phyloP scores from a whole-genome alignment of 2,888 invertebrate species.

The Augiades crinisus region DNA sequence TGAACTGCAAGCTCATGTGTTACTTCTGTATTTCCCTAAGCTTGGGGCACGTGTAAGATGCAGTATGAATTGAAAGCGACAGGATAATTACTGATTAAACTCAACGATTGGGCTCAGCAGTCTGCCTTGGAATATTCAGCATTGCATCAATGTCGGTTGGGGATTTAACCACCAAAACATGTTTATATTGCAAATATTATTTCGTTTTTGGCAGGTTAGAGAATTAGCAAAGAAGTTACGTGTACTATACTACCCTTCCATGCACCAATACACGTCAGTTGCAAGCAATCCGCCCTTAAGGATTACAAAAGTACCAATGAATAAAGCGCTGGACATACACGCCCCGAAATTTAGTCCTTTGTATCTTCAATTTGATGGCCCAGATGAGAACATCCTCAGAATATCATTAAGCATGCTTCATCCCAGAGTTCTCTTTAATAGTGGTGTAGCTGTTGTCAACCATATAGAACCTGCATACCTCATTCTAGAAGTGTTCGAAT shows the following conservation, averaged over 20 bases:
- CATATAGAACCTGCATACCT: constrained; percentile 58
- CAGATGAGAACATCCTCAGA: constrained; percentile 48
- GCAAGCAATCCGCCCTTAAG: constrained; percentile 48
- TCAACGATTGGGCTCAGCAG: no score
- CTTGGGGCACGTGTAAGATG: no score
- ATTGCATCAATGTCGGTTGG: no score
- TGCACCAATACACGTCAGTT: constrained; percentile 54
- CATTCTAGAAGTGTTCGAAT: constrained; percentile 60
- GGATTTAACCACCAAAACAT: no score
- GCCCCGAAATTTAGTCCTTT: constrained; percentile 58
- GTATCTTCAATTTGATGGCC: constrained; percentile 65
- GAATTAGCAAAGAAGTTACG: constrained; percentile 37
- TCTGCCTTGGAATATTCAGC: no score
- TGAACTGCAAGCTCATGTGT: no score
- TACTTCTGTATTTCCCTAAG: no score
- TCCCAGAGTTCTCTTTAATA: constrained; percentile 56
- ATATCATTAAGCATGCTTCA: constrained; percentile 54
- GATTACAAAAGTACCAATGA: constrained; percentile 41
- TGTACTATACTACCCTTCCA: constrained; percentile 55
- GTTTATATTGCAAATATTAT: not conserved
- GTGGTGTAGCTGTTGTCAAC: constrained; percentile 48
- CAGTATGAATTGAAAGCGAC: no score
- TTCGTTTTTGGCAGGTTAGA: constrained; percentile 41
- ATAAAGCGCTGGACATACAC: constrained; percentile 46
- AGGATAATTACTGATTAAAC: no score